Conservation (phyloP, 2,113 vertebrate genomes). For the Hiodon alosoides region DNA sequence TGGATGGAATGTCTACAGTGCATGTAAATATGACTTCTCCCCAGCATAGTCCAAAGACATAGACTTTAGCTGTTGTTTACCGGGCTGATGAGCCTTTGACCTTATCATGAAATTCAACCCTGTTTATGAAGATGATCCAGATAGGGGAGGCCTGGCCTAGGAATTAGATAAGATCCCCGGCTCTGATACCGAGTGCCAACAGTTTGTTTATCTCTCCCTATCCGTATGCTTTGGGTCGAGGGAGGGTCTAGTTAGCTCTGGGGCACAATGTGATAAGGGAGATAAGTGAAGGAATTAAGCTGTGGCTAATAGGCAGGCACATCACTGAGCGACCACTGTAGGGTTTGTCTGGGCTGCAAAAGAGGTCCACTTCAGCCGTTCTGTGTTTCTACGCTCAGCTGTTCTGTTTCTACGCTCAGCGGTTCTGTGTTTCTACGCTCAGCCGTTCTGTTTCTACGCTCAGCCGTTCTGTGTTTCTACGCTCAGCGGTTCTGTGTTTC, state of each 20-base stretch:
- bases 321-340: neutral
- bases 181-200: neutral
- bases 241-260: neutral
- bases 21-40: too few species aligned
- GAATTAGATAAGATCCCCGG: constrained; percentile 12
- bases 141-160: neutral
- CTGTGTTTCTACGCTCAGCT: neutral
- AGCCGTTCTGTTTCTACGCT: too few species aligned
- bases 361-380: neutral
- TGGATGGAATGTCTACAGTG: too few species aligned
- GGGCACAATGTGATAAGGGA: neutral
- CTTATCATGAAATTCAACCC: constrained; percentile 9
- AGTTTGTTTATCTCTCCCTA: neutral
- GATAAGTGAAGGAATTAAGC: neutral
- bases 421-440: too few species aligned
- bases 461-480: too few species aligned
- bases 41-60: too few species aligned
- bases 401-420: neutral
- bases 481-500: too few species aligned
- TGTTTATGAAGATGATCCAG: neutral
- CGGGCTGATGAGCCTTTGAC: neutral
- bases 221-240: neutral
- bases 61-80: neutral
- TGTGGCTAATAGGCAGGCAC: neutral
- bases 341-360: neutral